Percentiles rank a stretch among this genome's conserved stretches.
phyloP scores from a whole-genome alignment of 2,113 vertebrate species.

The Gnathonemus echidnorhynchus region DNA sequence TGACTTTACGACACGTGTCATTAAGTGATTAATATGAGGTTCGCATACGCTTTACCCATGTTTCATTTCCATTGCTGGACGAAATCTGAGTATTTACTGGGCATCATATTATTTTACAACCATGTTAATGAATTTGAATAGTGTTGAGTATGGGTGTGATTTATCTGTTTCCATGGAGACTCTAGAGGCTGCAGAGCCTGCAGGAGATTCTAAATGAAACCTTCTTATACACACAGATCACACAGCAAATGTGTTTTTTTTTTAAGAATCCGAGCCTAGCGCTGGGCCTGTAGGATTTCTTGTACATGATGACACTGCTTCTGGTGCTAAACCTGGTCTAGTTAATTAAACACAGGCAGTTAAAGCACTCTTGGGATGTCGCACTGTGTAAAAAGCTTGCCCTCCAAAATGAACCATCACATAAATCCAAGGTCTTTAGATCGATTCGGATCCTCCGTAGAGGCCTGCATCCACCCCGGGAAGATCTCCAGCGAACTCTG shows the following conservation, averaged over 20 bases:
- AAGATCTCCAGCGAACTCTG: neutral
- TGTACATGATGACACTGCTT: neutral
- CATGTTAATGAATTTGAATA: neutral
- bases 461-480: neutral
- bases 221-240: neutral
- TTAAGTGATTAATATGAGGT: neutral
- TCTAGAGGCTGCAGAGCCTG: neutral
- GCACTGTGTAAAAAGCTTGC: neutral
- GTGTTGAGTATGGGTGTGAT: neutral
- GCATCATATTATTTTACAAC: neutral
- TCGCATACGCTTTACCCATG: neutral
- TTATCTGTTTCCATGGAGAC: neutral
- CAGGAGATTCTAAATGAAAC: neutral
- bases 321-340: neutral
- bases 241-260: neutral
- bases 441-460: neutral
- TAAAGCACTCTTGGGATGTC: neutral
- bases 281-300: neutral
- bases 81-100: neutral
- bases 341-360: neutral
- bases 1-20: neutral
- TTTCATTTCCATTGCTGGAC: neutral
- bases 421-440: neutral
- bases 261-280: neutral
- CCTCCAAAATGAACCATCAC: neutral